Percentiles rank a stretch among this genome's conserved stretches.
These are phyloP conservation scores for Pipistrellus pipistrellus DNA, from an alignment of 2,797 vertebrate genomes.

Conservation along the genomic window DNA sequence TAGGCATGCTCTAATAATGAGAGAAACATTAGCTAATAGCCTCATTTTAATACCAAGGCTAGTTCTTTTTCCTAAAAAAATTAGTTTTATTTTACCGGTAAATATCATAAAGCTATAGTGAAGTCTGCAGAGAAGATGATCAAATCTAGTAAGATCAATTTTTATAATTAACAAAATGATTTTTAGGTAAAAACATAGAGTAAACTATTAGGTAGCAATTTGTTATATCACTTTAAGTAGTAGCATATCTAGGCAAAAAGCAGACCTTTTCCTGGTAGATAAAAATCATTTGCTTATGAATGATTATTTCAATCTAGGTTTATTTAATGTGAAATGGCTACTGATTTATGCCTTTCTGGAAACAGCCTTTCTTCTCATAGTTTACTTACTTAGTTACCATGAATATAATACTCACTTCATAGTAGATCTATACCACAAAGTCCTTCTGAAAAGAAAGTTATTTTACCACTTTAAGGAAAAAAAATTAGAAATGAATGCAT, in stretches of 20 bases:
- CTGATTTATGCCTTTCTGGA: background rate
- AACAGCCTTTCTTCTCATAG: background rate
- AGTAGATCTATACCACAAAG: background rate
- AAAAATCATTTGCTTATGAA: background rate
- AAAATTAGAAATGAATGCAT: background rate
- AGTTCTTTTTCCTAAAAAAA: background rate
- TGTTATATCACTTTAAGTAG: background rate
- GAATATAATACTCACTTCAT: background rate
- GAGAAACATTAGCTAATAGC: accelerated
- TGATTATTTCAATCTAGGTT: background rate
- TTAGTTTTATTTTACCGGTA: background rate
- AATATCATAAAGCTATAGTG: background rate
- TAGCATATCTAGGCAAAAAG: background rate
- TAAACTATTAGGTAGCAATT: background rate
- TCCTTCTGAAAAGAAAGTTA: background rate
- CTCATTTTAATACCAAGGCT: background rate
- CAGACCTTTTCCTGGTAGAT: background rate
- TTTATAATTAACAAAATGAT: background rate
- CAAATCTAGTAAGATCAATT: background rate
- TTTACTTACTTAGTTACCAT: background rate
- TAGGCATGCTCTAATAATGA: background rate
- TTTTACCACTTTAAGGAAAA: background rate
- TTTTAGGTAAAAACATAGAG: background rate
- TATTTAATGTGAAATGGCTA: background rate
- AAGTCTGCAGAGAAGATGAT: background rate